Evolutionary conservation across 1,140 invertebrate species (phyloP).

Genomic region (Pteromalus puparum): DNA sequence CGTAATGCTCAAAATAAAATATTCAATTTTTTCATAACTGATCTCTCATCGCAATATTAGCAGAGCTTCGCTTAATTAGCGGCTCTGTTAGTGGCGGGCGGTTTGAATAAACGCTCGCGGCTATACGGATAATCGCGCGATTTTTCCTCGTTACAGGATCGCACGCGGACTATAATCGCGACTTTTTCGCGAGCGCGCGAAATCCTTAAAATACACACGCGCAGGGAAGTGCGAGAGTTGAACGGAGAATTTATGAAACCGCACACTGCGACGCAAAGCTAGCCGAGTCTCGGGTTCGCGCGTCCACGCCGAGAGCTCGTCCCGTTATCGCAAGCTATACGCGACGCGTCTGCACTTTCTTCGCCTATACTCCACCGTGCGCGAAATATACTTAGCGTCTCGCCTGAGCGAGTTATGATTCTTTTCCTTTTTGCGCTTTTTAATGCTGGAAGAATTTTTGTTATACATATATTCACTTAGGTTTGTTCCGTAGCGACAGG

Average conservation of each 20-base stretch:
- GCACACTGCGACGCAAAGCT: not conserved
- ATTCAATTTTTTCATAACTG: no score
- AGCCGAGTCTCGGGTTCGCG: conserved; percentile 29
- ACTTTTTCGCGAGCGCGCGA: no score
- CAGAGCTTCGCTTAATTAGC: no score
- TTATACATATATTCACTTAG: no score
- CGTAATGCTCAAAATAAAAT: no score
- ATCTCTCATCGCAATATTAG: no score
- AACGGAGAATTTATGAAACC: conserved; percentile 40
- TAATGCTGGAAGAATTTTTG: no score
- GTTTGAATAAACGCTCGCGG: no score
- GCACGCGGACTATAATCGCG: not conserved
- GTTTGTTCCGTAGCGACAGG: no score
- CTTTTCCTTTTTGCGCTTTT: not conserved
- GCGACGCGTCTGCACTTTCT: conserved; percentile 39
- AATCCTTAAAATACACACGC: not conserved
- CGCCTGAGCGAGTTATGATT: conserved; percentile 12
- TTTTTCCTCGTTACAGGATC: no score
- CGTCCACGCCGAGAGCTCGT: not conserved
- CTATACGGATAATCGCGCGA: no score
- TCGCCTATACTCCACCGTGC: not conserved
- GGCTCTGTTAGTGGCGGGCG: no score
- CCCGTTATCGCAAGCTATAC: conserved; percentile 19
- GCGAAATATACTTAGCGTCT: not conserved
- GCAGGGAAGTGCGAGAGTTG: not conserved